phyloP scores from a whole-genome alignment of 2,113 vertebrate species.

The Pyxicephalus adspersus region DNA sequence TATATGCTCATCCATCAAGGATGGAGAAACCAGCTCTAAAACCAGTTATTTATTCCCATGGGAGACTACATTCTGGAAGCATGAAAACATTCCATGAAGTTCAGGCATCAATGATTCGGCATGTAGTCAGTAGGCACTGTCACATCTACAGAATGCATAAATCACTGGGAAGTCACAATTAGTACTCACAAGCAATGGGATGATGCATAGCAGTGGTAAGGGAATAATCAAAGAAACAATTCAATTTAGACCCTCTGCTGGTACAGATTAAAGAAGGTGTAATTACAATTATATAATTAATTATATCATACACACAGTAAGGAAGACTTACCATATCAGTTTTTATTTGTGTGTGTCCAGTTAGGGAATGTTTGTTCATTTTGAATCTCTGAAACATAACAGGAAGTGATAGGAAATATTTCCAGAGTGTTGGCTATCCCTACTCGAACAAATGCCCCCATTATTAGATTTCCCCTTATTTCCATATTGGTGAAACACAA shows the following conservation, averaged over 20 bases:
- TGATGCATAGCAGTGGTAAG: rapidly evolving
- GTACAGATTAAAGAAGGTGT: not conserved
- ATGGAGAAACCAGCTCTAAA: not conserved
- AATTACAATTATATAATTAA: too few relatives aligned
- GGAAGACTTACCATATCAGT: too few relatives aligned
- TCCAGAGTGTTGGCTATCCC: too few relatives aligned
- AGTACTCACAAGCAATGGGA: not conserved
- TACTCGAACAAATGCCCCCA: too few relatives aligned
- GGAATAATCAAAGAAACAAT: not conserved
- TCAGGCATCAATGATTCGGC: conserved; percentile 6
- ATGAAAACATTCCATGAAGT: not conserved
- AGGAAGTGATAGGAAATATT: too few relatives aligned
- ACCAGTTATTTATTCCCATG: conserved; percentile 6
- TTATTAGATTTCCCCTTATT: too few relatives aligned
- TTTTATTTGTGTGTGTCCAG: too few relatives aligned
- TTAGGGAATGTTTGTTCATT: too few relatives aligned
- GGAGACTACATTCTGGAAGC: not conserved
- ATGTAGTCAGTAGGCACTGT: conserved; percentile 15
- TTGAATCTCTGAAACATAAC: too few relatives aligned
- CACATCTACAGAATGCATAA: not conserved
- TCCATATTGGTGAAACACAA: too few relatives aligned
- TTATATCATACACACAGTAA: too few relatives aligned
- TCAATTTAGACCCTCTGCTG: not conserved
- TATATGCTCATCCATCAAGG: not conserved
- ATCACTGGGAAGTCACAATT: not conserved